Base-by-base conservation (phyloP, 2,113 vertebrate species). In the Neogale vison region DNA sequence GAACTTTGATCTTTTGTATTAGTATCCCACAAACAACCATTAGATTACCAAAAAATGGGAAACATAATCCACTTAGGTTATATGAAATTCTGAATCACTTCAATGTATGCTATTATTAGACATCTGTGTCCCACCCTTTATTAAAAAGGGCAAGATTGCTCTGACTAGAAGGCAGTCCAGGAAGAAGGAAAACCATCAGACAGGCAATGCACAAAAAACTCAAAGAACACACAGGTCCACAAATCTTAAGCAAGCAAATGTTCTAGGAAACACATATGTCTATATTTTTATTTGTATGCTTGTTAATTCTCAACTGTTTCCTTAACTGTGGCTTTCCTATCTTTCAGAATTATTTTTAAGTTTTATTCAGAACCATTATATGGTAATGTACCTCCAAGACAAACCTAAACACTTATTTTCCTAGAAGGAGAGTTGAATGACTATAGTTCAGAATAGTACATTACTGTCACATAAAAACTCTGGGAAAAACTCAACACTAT, bases 341-440 rank as follows among this genome's bases (percentile, higher is more conserved):
- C 57, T 72, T 91, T 80, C 87, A 84, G 45, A 95, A 88, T 79
- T 79, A 26, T 45, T 84, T 93, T 81, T 47, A 93, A 94, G 20
- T 94, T 93, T 88, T 91, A 88, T 80, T 92, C 55, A 80, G 23
- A 87, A 88, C 50, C 36, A 93, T 47, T 59, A 93, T 7, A 88
- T 5, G 42, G 42, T 42, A 42, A 88, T 4, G 76, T 11, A 94
- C 15, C 80, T 57, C 17, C 1, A 94, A 81, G 57, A 69, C 8
- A 92, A 67, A 85, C 10, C 10, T 36, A 45, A 13, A 91, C 5
- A 59, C 36, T 72, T 45, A 61, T 61, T 81, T 79, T n/a, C 18
- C 80, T 85, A 39, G 9, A 92, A 15, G 82, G n/a, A 34, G 2
- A 79, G 26, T 74, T 72, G 36, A 50, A 52, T 14, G 17, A 80